A percentile compares a stretch with the other conserved stretches of the same genome.
These are phyloP conservation scores for Dendrocincla tyrannina DNA, from an alignment of 2,797 vertebrate species.

Conservation along the genomic window DNA sequence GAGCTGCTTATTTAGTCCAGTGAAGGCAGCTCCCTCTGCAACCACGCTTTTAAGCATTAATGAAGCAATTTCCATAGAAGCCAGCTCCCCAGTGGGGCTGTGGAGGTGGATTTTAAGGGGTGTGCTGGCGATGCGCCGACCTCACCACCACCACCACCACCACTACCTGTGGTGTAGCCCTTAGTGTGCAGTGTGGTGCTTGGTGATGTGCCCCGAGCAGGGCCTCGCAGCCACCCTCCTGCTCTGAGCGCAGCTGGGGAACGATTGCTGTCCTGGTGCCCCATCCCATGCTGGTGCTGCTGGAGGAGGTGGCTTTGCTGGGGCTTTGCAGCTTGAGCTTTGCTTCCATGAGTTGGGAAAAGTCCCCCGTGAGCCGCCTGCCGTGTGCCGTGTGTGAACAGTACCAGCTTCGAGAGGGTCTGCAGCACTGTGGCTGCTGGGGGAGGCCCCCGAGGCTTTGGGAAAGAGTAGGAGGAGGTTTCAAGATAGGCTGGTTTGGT, in stretches of 20 bases:
- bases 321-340: neutral
- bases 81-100: neutral
- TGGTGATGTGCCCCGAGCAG: neutral
- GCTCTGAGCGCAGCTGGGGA: neutral
- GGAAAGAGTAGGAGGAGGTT: neutral
- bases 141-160: neutral
- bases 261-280: neutral
- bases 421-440: neutral
- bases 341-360: neutral
- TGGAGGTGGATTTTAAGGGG: neutral
- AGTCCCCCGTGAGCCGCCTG: rapidly evolving
- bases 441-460: neutral
- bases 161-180: neutral
- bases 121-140: neutral
- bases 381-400: rapidly evolving
- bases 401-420: neutral
- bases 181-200: neutral
- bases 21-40: neutral
- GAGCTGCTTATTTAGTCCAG: neutral
- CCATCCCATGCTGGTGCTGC: neutral
- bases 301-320: neutral
- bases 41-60: neutral
- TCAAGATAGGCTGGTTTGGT: neutral
- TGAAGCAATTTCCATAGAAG: neutral
- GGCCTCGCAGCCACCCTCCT: neutral